phyloP scores from a whole-genome alignment of 1,140 invertebrate species.

The Drosophila asahinai region DNA sequence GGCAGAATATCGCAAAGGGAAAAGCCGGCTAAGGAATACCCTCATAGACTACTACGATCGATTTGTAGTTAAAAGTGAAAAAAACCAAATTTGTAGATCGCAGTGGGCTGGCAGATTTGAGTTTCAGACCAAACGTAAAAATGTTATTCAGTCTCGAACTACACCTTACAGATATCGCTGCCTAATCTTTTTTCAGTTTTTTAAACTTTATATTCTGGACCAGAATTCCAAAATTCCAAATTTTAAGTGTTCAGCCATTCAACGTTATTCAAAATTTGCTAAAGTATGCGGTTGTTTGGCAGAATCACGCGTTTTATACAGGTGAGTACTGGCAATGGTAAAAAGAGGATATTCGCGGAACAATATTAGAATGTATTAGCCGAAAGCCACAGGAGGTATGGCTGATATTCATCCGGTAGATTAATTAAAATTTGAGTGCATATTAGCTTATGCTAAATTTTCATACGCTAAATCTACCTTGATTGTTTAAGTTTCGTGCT shows the following conservation, averaged over 20 bases:
- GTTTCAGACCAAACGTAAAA: background rate
- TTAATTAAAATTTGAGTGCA: too few species aligned
- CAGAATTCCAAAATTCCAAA: conserved; percentile 31
- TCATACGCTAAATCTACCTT: too few species aligned
- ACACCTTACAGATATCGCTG: conserved; percentile 1
- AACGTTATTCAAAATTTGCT: background rate
- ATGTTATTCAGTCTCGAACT: conserved; percentile 12
- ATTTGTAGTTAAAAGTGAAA: too few species aligned
- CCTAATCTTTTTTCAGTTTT: background rate
- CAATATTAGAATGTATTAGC: too few species aligned
- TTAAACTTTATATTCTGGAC: background rate
- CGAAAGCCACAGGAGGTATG: too few species aligned
- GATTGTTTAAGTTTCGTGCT: too few species aligned
- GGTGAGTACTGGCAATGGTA: conserved; percentile 16
- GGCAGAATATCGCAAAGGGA: background rate
- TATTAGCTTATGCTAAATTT: too few species aligned
- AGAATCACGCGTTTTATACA: conserved; percentile 49
- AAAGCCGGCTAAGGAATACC: background rate
- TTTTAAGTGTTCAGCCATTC: background rate
- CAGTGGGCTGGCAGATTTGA: conserved; percentile 13
- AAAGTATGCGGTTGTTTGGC: conserved; percentile 54
- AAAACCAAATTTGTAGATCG: background rate
- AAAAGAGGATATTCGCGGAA: too few species aligned
- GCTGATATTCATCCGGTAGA: too few species aligned
- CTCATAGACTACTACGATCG: background rate